Evolutionary conservation across 2,113 vertebrate genomes (phyloP), one percentile per base, ranked within the genome.

Genomic region (Nerophis lumbriciformis): DNA sequence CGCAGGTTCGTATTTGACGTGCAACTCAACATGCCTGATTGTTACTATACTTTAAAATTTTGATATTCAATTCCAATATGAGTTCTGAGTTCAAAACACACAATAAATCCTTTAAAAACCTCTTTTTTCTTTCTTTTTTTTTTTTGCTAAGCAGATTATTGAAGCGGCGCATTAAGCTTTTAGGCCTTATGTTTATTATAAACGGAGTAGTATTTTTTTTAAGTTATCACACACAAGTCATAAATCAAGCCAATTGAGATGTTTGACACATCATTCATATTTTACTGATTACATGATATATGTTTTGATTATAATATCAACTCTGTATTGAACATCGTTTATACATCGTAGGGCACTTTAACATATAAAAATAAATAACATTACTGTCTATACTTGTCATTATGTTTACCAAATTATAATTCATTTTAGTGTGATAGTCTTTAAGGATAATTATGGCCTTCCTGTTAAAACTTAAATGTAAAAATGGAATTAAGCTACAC

Each of bases 101-200:
- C 36, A 49, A 11, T 28, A 15, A 45, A 51, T 3, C 58, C 7
- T 13, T 15, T 5, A 28, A 39, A 39, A 55, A 16, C 35, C 53
- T n/a, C 36, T 53, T 53, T 53, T 53, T 53, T 19, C 11, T 14
- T 28, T 38, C 1, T 38, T 45, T 45, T 45, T 39, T 55, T 55
- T 55, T 38, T 37, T 10, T 21, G 6, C 38, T 57, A 57, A 57
- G 38, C 2, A 57, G 55, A 57, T 57, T 57, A 57, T 21, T 19
- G 16, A 12, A 57, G 38, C n/a, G 10, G 15, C 38, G 39, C 11
- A 44, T 57, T 57, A 42, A 13, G 55, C n/a, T 57, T 55, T 57
- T 44, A 19, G 38, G 38, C 55, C 55, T 12, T 57, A 57, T 57
- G 55, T 42, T 56, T 42, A 42, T 56, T 19, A 56, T n/a, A 42